These are phyloP conservation scores for Camelus bactrianus DNA, from an alignment of 2,113 vertebrate genomes.

Conservation along the genomic window DNA sequence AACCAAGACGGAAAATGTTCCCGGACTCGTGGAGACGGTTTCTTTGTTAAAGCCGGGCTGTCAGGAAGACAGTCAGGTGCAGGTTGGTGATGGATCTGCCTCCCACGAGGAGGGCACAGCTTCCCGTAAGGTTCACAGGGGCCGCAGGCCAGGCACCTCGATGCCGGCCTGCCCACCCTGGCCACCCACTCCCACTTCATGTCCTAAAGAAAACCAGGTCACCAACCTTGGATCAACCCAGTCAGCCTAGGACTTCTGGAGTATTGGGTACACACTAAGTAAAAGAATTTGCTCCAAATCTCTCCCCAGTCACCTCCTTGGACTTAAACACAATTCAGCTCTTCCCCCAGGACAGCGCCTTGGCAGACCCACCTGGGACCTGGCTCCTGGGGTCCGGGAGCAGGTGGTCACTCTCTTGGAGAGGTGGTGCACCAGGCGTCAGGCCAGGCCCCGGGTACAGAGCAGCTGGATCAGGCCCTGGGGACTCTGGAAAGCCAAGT, in stretches of 20 bases:
- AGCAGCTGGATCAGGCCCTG: constrained; percentile 84
- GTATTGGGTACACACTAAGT: accelerated
- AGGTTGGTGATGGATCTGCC: neutral
- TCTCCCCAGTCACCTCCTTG: neutral
- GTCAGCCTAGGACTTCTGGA: too few species aligned
- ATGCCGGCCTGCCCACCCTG: accelerated
- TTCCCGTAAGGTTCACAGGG: too few species aligned
- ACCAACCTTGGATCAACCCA: neutral
- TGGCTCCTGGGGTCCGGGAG: constrained; percentile 81
- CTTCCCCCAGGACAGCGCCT: neutral
- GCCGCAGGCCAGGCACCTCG: neutral
- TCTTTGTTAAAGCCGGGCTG: neutral
- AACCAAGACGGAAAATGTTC: accelerated
- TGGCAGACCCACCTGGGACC: constrained; percentile 83
- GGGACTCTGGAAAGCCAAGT: constrained; percentile 83
- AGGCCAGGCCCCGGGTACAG: constrained; percentile 83
- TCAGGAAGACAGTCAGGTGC: neutral
- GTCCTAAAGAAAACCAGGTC: too few species aligned
- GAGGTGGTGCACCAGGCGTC: constrained; percentile 74
- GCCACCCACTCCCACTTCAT: neutral
- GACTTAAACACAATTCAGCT: accelerated
- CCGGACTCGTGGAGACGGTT: accelerated
- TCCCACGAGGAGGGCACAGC: neutral
- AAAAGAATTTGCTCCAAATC: neutral
- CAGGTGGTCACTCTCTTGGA: constrained; percentile 69